Evolutionary conservation across 2,888 invertebrate genomes (phyloP).

Genomic region (Atrina japonica): DNA sequence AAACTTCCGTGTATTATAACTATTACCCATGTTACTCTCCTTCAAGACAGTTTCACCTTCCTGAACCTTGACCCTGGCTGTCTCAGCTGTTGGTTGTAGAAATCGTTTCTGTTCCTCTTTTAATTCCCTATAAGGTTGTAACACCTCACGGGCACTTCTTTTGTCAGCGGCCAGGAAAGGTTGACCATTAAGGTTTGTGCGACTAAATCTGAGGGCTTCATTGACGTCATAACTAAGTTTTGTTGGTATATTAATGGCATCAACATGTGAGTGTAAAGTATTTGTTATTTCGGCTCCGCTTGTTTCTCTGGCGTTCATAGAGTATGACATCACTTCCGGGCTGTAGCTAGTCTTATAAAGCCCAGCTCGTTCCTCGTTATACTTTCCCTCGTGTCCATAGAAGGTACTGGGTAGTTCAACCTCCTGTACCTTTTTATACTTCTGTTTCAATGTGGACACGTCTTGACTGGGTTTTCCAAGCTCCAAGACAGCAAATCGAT

Average conservation of each 20-base stretch:
- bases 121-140: conserved; percentile 54
- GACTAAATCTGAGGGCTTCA: conserved; percentile 62
- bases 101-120: conserved; percentile 64
- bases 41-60: conserved; percentile 65
- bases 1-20: conserved; percentile 76
- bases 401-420: conserved; percentile 71
- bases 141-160: conserved; percentile 53
- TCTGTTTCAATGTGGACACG: conserved; percentile 68
- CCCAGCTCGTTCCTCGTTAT: conserved; percentile 76
- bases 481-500: conserved; percentile 67
- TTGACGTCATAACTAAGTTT: conserved; percentile 68
- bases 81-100: conserved; percentile 67
- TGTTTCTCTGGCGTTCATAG: conserved; percentile 68
- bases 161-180: conserved; percentile 66
- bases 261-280: conserved; percentile 68
- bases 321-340: conserved; percentile 70
- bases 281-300: conserved; percentile 70
- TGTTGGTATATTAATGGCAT: conserved; percentile 69
- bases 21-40: conserved; percentile 71
- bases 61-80: conserved; percentile 67
- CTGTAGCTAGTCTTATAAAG: conserved; percentile 77
- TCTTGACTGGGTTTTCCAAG: conserved; percentile 71
- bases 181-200: conserved; percentile 61
- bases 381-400: conserved; percentile 77
- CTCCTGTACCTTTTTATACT: conserved; percentile 62